phyloP scores from a whole-genome alignment of 2,888 invertebrate species.

The Scrobipalpa costella region DNA sequence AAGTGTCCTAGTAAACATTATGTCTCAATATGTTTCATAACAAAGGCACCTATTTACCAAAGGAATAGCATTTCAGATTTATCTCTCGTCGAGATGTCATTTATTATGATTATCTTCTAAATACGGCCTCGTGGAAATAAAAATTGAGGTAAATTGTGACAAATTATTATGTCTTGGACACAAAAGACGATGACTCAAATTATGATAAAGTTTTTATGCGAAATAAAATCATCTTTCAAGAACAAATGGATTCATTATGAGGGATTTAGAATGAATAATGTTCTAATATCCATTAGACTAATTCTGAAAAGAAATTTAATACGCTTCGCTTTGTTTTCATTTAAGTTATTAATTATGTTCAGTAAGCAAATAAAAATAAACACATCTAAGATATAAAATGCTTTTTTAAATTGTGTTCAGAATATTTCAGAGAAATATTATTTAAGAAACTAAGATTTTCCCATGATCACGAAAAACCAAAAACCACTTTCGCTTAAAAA shows the following conservation, averaged over 20 bases:
- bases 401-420: too few species aligned
- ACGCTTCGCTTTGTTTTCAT: neutral
- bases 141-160: conserved; percentile 12
- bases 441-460: too few species aligned
- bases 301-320: neutral
- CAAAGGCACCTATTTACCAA: conserved; percentile 1
- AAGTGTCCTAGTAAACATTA: too few species aligned
- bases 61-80: conserved; percentile 6
- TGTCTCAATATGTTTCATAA: neutral
- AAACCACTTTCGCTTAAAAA: too few species aligned
- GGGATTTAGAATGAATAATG: neutral
- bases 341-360: neutral
- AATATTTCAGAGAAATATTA: too few species aligned
- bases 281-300: neutral
- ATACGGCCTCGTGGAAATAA: conserved; percentile 5
- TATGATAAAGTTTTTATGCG: conserved; percentile 9
- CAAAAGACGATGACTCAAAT: conserved; percentile 18
- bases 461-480: too few species aligned
- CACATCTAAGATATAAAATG: too few species aligned
- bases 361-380: too few species aligned
- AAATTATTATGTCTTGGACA: conserved; percentile 15
- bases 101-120: conserved; percentile 13
- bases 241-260: conserved; percentile 23
- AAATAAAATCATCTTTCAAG: conserved; percentile 14
- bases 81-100: conserved; percentile 8